phyloP scores from a whole-genome alignment of 2,888 invertebrate species.

The Nephrotoma guestfalica region DNA sequence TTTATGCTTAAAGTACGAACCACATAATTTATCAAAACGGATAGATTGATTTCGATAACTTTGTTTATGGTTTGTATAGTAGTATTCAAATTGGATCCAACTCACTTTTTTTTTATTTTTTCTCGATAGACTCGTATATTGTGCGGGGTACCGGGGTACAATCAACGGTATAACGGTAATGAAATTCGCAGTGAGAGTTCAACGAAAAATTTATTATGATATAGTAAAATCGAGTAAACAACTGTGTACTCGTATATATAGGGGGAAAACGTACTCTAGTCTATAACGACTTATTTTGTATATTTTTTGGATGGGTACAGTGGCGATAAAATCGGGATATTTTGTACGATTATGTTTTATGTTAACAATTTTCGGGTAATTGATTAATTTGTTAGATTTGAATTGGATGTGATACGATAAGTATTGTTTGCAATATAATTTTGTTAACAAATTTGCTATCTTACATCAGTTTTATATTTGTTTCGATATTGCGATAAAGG shows the following conservation, averaged over 20 bases:
- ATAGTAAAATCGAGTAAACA: background rate
- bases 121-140: background rate
- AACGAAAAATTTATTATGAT: background rate
- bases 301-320: background rate
- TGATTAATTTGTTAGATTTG: background rate
- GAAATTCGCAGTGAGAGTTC: background rate
- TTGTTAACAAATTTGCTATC: too few species aligned
- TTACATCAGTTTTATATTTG: too few species aligned
- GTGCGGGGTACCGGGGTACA: background rate
- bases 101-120: background rate
- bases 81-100: background rate
- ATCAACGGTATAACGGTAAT: background rate
- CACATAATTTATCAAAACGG: background rate
- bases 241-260: background rate
- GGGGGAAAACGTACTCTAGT: background rate
- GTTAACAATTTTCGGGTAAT: background rate
- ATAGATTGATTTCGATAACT: background rate
- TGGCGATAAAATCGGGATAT: background rate
- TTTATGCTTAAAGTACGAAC: background rate
- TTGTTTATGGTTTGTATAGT: background rate
- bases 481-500: too few species aligned
- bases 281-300: background rate
- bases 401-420: background rate
- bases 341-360: background rate
- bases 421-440: too few species aligned